A percentile compares a stretch with the other conserved stretches of the same genome.
phyloP scores from a whole-genome alignment of 2,888 invertebrate species.

The Pegoplata infirma region DNA sequence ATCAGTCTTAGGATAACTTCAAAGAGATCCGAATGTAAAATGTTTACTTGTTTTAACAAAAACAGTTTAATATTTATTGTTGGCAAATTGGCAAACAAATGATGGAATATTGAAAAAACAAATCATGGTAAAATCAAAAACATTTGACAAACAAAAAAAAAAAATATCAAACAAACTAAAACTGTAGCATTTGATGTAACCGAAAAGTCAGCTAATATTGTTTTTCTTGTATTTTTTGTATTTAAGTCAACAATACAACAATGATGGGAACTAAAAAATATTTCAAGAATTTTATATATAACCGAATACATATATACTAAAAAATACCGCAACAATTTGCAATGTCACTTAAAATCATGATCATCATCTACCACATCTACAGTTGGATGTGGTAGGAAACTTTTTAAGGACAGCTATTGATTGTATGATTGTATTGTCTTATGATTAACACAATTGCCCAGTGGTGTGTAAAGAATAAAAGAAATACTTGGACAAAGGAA shows the following conservation, averaged over 20 bases:
- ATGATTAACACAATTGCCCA: slow-evolving; percentile 32
- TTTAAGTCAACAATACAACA: slow-evolving; percentile 12
- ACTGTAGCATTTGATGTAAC: slow-evolving; percentile 2
- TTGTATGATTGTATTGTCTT: not conserved
- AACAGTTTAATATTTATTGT: not conserved
- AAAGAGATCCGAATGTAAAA: too few species aligned
- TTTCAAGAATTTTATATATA: too few species aligned
- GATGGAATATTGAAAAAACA: slow-evolving; percentile 9
- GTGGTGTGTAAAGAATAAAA: slow-evolving; percentile 31
- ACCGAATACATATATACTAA: not conserved
- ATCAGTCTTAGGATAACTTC: too few species aligned
- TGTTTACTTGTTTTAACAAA: not conserved
- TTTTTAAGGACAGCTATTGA: not conserved
- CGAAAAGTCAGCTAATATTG: slow-evolving; percentile 27
- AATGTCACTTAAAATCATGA: slow-evolving; percentile 33
- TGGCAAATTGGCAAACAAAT: not conserved
- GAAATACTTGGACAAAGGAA: slow-evolving; percentile 9
- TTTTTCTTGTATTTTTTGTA: not conserved
- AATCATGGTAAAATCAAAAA: slow-evolving; percentile 17
- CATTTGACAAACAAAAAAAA: slow-evolving; percentile 9
- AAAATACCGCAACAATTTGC: slow-evolving; percentile 53
- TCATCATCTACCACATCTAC: slow-evolving; percentile 37
- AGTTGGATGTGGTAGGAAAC: not conserved
- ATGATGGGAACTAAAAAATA: slow-evolving; percentile 20
- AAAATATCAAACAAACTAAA: not conserved